phyloP scores from a whole-genome alignment of 2,113 vertebrate genomes.

The Sterrhoptilus dennistouni region DNA sequence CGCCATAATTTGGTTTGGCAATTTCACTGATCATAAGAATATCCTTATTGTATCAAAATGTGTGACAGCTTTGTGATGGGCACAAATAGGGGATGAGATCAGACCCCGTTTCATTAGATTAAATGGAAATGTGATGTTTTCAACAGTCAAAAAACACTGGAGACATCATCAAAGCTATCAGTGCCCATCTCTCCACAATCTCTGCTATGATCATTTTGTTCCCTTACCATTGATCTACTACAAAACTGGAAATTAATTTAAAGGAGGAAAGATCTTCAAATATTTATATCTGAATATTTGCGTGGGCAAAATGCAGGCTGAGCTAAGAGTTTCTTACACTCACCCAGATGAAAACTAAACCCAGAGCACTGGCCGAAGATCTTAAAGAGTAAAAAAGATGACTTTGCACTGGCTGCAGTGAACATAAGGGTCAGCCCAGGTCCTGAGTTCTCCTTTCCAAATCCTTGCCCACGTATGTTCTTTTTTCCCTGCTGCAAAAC shows the following conservation, averaged over 20 bases:
- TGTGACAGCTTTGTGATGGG: constrained; percentile 1
- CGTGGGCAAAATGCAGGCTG: neutral
- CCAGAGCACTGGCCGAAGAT: neutral
- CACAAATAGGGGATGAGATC: neutral
- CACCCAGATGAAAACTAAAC: neutral
- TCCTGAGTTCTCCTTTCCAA: neutral
- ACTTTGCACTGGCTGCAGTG: neutral
- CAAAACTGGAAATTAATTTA: constrained; percentile 44
- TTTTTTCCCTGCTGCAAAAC: neutral
- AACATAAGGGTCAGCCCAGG: neutral
- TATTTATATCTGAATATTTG: constrained; percentile 28
- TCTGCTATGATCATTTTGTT: constrained; percentile 33
- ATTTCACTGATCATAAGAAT: neutral
- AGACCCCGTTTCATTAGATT: neutral
- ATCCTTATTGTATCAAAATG: neutral
- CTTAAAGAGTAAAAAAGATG: neutral
- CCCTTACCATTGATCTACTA: constrained; percentile 45
- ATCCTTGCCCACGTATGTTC: neutral
- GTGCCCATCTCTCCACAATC: constrained; percentile 33
- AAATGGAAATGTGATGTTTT: constrained; percentile 42
- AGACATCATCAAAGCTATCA: constrained; percentile 48
- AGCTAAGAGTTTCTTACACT: neutral
- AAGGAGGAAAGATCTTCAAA: constrained; percentile 41
- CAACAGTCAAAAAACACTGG: constrained; percentile 8
- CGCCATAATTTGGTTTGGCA: neutral